Evolutionary conservation across 2,797 vertebrate species (phyloP), one percentile per base, ranked within the genome.

Genomic region (Craterocephalus amniculus): DNA sequence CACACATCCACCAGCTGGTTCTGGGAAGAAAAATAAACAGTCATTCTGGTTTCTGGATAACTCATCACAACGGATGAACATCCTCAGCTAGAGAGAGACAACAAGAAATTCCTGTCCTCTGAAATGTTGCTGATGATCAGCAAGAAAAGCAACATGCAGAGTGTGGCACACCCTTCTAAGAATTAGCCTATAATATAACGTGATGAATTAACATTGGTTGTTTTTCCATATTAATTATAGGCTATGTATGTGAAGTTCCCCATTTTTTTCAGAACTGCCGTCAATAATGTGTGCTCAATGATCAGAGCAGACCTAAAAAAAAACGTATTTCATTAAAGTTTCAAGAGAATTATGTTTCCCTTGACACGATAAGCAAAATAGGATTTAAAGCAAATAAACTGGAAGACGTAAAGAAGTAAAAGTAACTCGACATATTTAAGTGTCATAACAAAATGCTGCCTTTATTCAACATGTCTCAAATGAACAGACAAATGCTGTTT

Each of bases 1-100:
- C 97, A 98, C 68, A 92, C 91, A 62, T 98, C 97, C 89, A 97
- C 98, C 20, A 99, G 91, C 78, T 94, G 93, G 90, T 99, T 97
- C 98, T 98, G 90, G 59, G 76, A 56, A 38, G 12, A 9, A 10
- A 38, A 2, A 31, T 4, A 31, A 3, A 31, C 3, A 34, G 32
- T 34, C 9, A 34, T 34, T 34, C 32, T 20, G 14, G 22, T 65
- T 66, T 35, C 20, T 29, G 1, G 54, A 24, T 6, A 52, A 16
- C 34, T 56, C 40, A 63, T 36, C 26, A 40, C n/a, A 51, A 57
- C 1, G 22, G 3, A 7, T 48, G 22, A 55, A 69, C 51, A 74
- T 63, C 56, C 55, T 49, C 32, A 79, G 16, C 79, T 85, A 63
- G 70, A 83, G 70, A 83, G 65, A 62, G 12, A 0, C 77, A 89